Base-by-base conservation (phyloP, 2,888 invertebrate genomes). In the Latrodectus elegans region DNA sequence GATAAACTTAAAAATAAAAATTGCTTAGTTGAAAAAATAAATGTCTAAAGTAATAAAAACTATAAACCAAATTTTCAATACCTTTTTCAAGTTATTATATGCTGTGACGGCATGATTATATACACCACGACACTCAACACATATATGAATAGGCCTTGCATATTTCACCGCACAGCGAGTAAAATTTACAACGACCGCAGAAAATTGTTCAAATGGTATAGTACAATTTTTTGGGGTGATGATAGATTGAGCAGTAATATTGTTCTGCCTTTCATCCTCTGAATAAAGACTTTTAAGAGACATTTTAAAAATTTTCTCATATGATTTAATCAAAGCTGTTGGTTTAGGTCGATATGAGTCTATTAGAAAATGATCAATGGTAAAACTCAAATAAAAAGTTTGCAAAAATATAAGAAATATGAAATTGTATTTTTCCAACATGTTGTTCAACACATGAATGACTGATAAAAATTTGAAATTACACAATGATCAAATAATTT, bases 131-230 rank as follows among this genome's bases (percentile, higher is more conserved):
- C 85, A 86, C 1, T 65, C 17, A n/a, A 26, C 26, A 65, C 85
- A 86, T 12, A 86, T 11, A 10, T 64, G 71, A 14, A 86, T 49
- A 9, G 85, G 85, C 8, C 85, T 67, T 10, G 85, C 85, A 67
- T 79, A 64, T 49, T 51, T 53, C 10, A 80, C 38, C 9, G 71
- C 22, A 65, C 85, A 86, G 1, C 75, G 70, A 1, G 80, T 80
- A 51, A 86, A 86, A 65, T 80, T 86, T 1, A 75, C 64, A 8
- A 71, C 38, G 0, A 60, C 15, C 12, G 64, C 70, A 0, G 80
- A 75, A 53, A 86, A 86, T 11, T 53, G n/a, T 38, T 75, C 85
- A 49, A 86, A 71, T 15, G 75, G 75, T 4, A 11, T 1, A 0
- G 75, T 17, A 14, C 85, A 86, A 53, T 86, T 80, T 26, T 64